phyloP scores from a whole-genome alignment of 1,140 invertebrate genomes.

The Drosophila truncata region DNA sequence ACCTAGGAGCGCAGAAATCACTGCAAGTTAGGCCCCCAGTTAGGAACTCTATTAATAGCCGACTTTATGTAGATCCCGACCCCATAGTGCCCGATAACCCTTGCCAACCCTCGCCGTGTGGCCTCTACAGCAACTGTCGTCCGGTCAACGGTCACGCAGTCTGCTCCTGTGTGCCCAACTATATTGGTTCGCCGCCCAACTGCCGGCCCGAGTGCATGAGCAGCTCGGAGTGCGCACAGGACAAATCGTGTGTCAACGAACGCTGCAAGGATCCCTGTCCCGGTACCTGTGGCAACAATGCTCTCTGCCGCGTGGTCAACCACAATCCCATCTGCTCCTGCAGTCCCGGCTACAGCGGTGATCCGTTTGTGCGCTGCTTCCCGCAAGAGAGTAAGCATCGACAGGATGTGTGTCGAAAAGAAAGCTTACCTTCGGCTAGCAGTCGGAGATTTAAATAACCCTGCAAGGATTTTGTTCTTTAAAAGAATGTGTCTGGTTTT shows the following conservation, averaged over 20 bases:
- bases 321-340: slow-evolving; percentile 93
- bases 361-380: slow-evolving; percentile 90
- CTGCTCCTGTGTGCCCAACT: slow-evolving; percentile 90
- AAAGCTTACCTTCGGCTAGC: slow-evolving; percentile 25
- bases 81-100: slow-evolving; percentile 86
- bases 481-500: neutral
- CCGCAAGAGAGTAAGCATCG: slow-evolving; percentile 87
- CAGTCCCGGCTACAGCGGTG: slow-evolving; percentile 88
- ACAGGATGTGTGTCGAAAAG: neutral
- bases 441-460: slow-evolving; percentile 37
- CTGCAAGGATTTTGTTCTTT: slow-evolving; percentile 9
- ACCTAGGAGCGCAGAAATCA: slow-evolving; percentile 5
- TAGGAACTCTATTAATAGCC: slow-evolving; percentile 69
- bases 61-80: slow-evolving; percentile 69
- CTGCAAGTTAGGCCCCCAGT: slow-evolving; percentile 61
- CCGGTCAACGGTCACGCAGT: slow-evolving; percentile 88
- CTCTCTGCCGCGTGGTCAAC: slow-evolving; percentile 90
- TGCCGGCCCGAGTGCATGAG: slow-evolving; percentile 92
- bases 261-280: slow-evolving; percentile 92
- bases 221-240: slow-evolving; percentile 90
- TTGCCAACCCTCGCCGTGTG: slow-evolving; percentile 89
- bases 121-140: slow-evolving; percentile 90
- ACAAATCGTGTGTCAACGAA: slow-evolving; percentile 90
- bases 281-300: slow-evolving; percentile 91
- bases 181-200: slow-evolving; percentile 89